phyloP scores from a whole-genome alignment of 2,797 vertebrate species.

The Sibirionetta formosa region DNA sequence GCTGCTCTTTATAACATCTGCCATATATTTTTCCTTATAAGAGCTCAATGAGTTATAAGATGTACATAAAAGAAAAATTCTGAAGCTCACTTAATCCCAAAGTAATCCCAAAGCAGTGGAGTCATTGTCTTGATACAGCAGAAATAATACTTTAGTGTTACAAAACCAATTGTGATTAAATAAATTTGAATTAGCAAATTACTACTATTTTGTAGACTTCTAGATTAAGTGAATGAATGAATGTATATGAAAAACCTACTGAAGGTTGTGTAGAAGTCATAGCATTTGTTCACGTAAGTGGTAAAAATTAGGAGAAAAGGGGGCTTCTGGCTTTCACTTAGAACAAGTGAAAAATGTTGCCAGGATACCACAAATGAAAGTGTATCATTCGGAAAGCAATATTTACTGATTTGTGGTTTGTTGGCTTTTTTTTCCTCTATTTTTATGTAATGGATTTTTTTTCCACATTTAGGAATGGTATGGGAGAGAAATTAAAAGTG shows the following conservation, averaged over 20 bases:
- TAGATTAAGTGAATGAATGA: neutral
- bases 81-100: neutral
- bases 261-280: neutral
- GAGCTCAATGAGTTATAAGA: neutral
- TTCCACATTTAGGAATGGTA: constrained; percentile 81
- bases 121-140: neutral
- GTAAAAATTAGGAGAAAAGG: neutral
- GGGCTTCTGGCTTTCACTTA: neutral
- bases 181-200: neutral
- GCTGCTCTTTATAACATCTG: neutral
- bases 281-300: neutral
- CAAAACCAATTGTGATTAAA: neutral
- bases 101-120: neutral
- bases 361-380: neutral
- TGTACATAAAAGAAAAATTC: neutral
- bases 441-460: constrained; percentile 35
- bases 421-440: neutral
- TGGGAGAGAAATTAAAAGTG: constrained; percentile 82
- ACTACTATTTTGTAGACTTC: neutral
- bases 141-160: neutral
- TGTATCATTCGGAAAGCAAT: neutral
- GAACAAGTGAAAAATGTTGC: neutral
- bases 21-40: neutral
- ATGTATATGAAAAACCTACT: neutral
- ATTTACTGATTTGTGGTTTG: neutral